phyloP scores from a whole-genome alignment of 2,888 invertebrate genomes.

The Taenaris catops region DNA sequence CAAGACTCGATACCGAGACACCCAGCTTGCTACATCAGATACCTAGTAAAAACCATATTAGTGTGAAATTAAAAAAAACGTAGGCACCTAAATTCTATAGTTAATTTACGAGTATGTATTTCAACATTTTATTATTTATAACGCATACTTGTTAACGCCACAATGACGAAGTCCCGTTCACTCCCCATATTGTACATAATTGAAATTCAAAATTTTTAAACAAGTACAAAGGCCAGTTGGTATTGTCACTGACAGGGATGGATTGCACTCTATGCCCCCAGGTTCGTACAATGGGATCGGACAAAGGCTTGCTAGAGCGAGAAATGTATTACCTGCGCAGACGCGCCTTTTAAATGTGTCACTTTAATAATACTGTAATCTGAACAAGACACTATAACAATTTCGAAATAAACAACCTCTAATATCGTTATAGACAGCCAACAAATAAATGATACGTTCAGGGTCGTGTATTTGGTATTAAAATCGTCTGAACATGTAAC shows the following conservation, averaged over 20 bases:
- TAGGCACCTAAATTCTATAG: no score
- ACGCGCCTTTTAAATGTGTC: constrained; percentile 59
- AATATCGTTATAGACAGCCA: no score
- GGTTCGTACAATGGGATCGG: constrained; percentile 46
- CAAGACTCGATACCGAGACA: no score
- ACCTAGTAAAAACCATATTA: no score
- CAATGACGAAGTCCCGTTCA: constrained; percentile 33
- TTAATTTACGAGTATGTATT: no score
- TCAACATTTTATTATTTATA: no score
- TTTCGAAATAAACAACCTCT: constrained; percentile 1
- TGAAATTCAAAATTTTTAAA: constrained; percentile 66
- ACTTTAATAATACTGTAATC: constrained; percentile 34
- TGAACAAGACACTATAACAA: constrained; percentile 33
- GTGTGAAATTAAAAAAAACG: no score
- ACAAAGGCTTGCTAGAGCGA: constrained; percentile 55
- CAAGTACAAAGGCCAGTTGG: constrained; percentile 67
- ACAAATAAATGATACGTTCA: no score
- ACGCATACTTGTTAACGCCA: no score
- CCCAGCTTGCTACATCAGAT: no score
- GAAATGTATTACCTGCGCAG: constrained; percentile 62
- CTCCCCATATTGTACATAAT: constrained; percentile 43
- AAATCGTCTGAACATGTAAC: constrained; percentile 35
- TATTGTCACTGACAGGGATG: constrained; percentile 59
- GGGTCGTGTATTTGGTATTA: constrained; percentile 62
- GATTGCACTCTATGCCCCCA: constrained; percentile 46